Base-by-base conservation (phyloP, 2,888 invertebrate genomes). In the Epistrophella euchroma region DNA sequence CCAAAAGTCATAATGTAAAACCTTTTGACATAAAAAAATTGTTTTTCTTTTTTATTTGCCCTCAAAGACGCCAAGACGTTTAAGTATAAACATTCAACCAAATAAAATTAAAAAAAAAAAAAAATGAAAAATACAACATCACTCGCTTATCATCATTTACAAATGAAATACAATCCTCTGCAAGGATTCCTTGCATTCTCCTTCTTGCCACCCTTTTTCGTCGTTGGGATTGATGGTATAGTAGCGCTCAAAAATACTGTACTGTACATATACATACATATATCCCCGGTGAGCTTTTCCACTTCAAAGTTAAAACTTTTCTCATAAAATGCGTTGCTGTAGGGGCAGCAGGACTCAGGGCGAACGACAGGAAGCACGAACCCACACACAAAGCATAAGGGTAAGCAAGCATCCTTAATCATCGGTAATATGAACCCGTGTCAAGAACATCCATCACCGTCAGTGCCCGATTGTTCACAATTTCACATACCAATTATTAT, bases 391-490 rank as follows among this genome's bases (percentile, higher is more conserved):
- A 64, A 50, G 35, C 60, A 74, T 62, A 66, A 60, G 77, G 74
- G 74, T 74, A 72, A 77, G 40, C 45, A 77, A 77, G 28, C 45
- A 83, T 87, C 87, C 83, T 87, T 79, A 87, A 87, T 87, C 87
- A 83, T 85, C 79, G 74, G 88, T 86, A 84, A 86, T 86, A 79
- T 79, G 87, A 81, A 86, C 85, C 73, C 80, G 77, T 90, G 91
- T 91, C 91, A 90, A 90, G 90, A 90, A 90, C 91, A 91, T 91
- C 90, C 91, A 91, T 91, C 91, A 91, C 76, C 81, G 79, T 82
- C 78, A 87, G 66, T 77, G 70, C 87, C 78, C 80, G 84, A 84
- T 87, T 84, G 87, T 87, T 87, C 87, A 88, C 81, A 79, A 82
- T 73, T 83, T 88, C 82, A 78, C 87, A 85, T 88, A 81, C 83